Evolutionary conservation across 1,140 invertebrate species (phyloP), one percentile per base, ranked within the genome.

Genomic region (Parasteatoda tepidariorum): DNA sequence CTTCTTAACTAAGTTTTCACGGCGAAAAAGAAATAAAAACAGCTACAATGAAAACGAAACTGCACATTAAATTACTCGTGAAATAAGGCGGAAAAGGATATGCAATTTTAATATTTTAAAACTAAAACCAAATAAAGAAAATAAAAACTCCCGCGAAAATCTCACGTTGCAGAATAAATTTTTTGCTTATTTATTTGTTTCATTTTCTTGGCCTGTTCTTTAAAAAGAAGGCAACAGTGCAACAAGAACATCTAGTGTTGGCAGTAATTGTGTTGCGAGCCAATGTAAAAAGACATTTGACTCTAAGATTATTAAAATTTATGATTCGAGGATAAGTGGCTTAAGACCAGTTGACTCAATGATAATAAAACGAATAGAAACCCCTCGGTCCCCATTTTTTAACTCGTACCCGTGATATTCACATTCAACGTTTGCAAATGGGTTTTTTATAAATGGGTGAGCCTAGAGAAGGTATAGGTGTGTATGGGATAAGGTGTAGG

Each of bases 291-390:
- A 61, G 73, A 68, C 62, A 68, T 79, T 79, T 79, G 76, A 68
- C 48, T 48, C 57, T 67, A 66, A 79, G 75, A 79, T 79, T 79
- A 79, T 79, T 79, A 79, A 64, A 79, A 79, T 79, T 79, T 79
- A 79, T 79, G 64, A 59, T 67, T 28, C 34, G 64, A 4, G 64
- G 76, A 79, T 67, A 79, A 79, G 62, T 79, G 76, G 64, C 64
- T 68, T 68, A 68, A 79, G 76, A 33, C 26, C 24, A 38, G 48
- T 41, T 48, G 38, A 48, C 38, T 48, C 9, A 48, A 48, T 48
- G 54, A 57, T 68, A 79, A 79, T 79, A 79, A 79, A 79, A 57
- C 41, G 41, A 9, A 48, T 13, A 48, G 41, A 78, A 79, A 57
- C 54, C 74, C n/a, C 34, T 75, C 38, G 31, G 1, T 11, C 57